Base-by-base conservation (phyloP, 2,797 vertebrate genomes). In the Denticeps clupeoides region DNA sequence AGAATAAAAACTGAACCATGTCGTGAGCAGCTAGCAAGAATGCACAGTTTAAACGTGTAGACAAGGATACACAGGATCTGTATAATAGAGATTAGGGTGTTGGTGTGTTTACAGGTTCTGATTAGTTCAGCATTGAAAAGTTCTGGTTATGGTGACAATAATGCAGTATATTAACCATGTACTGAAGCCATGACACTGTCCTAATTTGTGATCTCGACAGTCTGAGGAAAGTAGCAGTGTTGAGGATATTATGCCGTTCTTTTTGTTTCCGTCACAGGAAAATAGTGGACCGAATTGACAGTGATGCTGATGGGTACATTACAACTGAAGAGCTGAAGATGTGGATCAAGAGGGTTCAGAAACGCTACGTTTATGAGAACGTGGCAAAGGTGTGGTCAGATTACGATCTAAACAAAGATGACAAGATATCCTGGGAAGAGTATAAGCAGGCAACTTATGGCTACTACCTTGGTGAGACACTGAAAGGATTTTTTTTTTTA, bases 301-400 rank as follows among this genome's bases (percentile, higher is more conserved):
- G 68, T 16, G 61, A 97, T 42, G 67, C 64, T 4, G 82, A 99
- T 3, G 86, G 89, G 58, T 82, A 79, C 59, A 81, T 99, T 63
- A 89, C 84, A 45, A 84, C 85, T 0, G 84, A 82, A 9, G 93
- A 99, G 51, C 77, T 99, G 41, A 94, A 93, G 67, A 72, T 68
- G 3, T 99, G 94, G 94, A 99, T 99, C 56, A 95, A 95, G 62
- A 80, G 92, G 1, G 93, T 96, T 0, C 94, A 99, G 82, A 99
- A 97, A 62, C 90, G 94, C 23, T 95, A 97, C 11, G 89, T 97
- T 37, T 97, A 91, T 21, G 93, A 97, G 67, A 97, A 94, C 0
- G 88, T 97, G n/a, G 94, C 88, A 2, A 94, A 93, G 65, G 91
- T 99, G 49, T 99, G 93, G 94, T 79, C 81, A 3, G 93, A 97